Conservation (phyloP, 2,797 vertebrate species). For the Protosalanx chinensis region DNA sequence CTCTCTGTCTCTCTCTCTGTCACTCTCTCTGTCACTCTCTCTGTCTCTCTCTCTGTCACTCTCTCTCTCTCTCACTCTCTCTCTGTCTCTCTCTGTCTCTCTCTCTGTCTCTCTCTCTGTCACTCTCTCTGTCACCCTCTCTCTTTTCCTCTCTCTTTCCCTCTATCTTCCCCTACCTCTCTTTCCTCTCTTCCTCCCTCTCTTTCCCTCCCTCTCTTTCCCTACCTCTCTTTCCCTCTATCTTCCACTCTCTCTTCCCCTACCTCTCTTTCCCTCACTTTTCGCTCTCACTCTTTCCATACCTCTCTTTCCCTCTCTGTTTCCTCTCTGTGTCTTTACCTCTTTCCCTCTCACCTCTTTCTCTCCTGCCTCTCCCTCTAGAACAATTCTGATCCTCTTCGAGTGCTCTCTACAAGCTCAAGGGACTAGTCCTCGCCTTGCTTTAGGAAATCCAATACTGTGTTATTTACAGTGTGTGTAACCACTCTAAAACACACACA, state of each 20-base stretch:
- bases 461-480: not conserved
- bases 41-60: not conserved
- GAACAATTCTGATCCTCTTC: constrained; percentile 47
- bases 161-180: not conserved
- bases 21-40: too few species aligned
- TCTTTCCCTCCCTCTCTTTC: constrained; percentile 7
- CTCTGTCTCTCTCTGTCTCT: not conserved
- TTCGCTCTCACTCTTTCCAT: not conserved
- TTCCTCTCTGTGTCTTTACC: not conserved
- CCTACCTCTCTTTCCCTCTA: not conserved
- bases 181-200: not conserved
- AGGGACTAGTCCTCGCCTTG: not conserved
- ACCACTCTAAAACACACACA: not conserved
- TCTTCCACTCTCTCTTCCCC: constrained; percentile 22
- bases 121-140: too few species aligned
- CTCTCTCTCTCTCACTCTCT: not conserved
- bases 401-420: constrained; percentile 60
- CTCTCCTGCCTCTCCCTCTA: constrained; percentile 29
- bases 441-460: constrained; percentile 5
- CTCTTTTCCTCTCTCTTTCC: constrained; percentile 4
- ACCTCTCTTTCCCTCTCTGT: constrained; percentile 4
- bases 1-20: not conserved
- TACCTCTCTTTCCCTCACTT: too few species aligned
- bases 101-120: not conserved
- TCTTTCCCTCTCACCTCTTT: constrained; percentile 16